These are phyloP conservation scores for Ranitomeya imitator DNA, from an alignment of 2,113 vertebrate genomes.

Conservation along the genomic window DNA sequence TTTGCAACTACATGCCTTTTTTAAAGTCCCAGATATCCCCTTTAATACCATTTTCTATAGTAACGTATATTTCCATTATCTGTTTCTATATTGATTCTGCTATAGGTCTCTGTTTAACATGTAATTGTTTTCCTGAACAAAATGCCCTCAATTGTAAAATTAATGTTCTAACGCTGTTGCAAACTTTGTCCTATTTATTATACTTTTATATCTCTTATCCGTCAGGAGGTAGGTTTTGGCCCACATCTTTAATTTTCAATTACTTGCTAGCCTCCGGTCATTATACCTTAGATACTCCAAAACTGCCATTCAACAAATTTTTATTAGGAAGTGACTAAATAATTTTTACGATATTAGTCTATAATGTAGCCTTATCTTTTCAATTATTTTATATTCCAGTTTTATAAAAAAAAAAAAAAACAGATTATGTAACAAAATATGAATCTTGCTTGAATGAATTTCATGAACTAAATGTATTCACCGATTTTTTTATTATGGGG, in stretches of 20 bases:
- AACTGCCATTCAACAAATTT: conserved; percentile 4
- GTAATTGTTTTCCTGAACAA: neutral
- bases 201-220: neutral
- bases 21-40: too few species aligned
- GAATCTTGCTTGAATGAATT: neutral
- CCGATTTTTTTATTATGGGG: neutral
- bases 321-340: neutral
- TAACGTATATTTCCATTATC: too few species aligned
- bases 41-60: too few species aligned
- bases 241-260: neutral
- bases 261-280: neutral
- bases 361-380: neutral
- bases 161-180: neutral
- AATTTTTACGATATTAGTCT: neutral
- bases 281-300: neutral
- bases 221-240: neutral
- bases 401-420: neutral
- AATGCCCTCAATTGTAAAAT: conserved; percentile 8
- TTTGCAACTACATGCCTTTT: too few species aligned
- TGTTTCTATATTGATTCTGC: too few species aligned
- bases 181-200: neutral
- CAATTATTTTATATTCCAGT: neutral
- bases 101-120: too few species aligned
- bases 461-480: neutral
- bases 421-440: neutral